Evolutionary conservation across 1,140 invertebrate species (phyloP).

Genomic region (Aphaenogaster floridana): DNA sequence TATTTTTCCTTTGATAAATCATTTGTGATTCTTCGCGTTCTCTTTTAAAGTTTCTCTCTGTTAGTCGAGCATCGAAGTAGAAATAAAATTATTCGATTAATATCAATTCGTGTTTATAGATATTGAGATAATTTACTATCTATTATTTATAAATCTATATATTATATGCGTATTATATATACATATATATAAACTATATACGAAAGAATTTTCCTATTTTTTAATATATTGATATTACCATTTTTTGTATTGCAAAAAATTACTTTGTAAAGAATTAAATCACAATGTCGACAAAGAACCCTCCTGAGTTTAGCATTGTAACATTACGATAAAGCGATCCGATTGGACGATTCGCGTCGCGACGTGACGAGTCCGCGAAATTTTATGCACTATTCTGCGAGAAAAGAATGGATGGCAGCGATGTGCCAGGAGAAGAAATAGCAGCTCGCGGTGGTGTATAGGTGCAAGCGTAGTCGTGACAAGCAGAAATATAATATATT

Average conservation of each 20-base stretch:
- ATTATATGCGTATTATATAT: neutral
- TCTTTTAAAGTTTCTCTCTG: neutral
- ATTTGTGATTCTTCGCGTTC: neutral
- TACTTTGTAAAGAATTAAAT: neutral
- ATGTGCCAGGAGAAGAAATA: constrained; percentile 18
- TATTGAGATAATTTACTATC: constrained; percentile 4
- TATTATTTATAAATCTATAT: neutral
- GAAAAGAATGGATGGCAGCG: constrained; percentile 16
- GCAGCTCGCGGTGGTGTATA: neutral
- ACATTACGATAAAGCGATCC: neutral
- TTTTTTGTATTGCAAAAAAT: neutral
- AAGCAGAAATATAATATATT: constrained; percentile 72
- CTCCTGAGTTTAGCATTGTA: neutral
- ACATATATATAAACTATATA: neutral
- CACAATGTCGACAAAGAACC: neutral
- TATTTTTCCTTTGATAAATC: neutral
- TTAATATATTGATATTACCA: neutral
- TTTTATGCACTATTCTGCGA: constrained; percentile 56
- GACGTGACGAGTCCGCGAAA: neutral
- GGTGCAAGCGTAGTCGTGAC: constrained; percentile 37
- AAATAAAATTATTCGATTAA: neutral
- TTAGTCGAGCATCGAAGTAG: neutral
- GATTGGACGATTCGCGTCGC: constrained; percentile 16
- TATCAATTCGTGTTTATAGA: neutral
- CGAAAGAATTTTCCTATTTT: neutral